phyloP scores from a whole-genome alignment of 2,797 vertebrate genomes.

The Propithecus deckenii region DNA sequence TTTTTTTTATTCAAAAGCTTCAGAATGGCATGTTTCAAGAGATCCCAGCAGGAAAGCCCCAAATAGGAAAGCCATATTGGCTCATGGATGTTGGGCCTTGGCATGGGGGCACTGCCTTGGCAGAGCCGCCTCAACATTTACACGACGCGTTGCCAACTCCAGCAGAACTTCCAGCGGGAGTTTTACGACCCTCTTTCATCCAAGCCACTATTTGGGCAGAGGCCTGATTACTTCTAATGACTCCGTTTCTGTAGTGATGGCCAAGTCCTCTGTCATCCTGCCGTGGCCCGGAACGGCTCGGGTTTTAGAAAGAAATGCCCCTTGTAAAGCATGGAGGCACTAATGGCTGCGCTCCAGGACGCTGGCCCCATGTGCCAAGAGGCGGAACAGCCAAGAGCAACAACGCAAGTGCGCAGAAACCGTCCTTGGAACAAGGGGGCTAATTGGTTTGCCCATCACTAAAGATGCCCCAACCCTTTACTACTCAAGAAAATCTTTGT shows the following conservation, averaged over 20 bases:
- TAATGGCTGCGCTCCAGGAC: neutral
- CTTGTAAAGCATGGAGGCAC: neutral
- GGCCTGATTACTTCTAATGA: slow-evolving; percentile 63
- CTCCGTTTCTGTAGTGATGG: neutral
- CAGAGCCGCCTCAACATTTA: neutral
- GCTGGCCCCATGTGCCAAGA: neutral
- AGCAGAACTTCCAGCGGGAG: slow-evolving; percentile 24
- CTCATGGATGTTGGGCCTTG: slow-evolving; percentile 23
- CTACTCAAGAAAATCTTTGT: slow-evolving; percentile 17
- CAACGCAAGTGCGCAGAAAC: neutral
- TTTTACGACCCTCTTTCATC: slow-evolving; percentile 58
- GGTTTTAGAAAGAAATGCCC: neutral
- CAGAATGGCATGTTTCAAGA: neutral
- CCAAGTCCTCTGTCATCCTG: slow-evolving; percentile 70
- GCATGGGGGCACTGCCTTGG: slow-evolving; percentile 55
- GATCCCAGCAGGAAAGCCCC: slow-evolving; percentile 53
- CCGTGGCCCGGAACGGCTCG: slow-evolving; percentile 21
- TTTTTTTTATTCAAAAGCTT: neutral
- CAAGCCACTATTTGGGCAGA: slow-evolving; percentile 54
- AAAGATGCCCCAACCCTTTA: neutral
- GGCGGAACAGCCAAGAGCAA: neutral
- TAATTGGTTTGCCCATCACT: neutral
- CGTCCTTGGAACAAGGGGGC: no score
- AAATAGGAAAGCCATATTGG: slow-evolving; percentile 39
- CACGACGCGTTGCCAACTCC: neutral